Percentiles rank a stretch among this genome's conserved stretches.
Conservation (phyloP, 2,888 invertebrate species). For the Elmis aenea region DNA sequence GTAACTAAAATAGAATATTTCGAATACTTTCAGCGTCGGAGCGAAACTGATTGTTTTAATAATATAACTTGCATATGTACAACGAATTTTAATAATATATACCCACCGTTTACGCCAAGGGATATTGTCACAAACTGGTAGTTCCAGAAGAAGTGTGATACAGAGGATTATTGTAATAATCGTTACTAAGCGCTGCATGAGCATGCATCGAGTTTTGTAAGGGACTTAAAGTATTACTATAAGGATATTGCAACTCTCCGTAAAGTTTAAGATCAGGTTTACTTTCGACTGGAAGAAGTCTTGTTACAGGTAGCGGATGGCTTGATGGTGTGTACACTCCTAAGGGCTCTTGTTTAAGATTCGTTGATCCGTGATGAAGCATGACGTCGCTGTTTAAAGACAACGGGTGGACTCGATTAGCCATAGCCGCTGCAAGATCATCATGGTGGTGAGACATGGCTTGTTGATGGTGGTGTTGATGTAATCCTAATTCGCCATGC, state of each 20-base stretch:
- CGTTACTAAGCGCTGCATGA: slow-evolving; percentile 53
- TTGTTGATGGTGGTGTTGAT: slow-evolving; percentile 53
- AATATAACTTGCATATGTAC: too few species aligned
- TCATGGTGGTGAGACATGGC: slow-evolving; percentile 53
- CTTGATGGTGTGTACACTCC: slow-evolving; percentile 74
- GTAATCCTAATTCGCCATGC: slow-evolving; percentile 48
- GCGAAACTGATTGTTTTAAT: too few species aligned
- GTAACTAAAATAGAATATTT: too few species aligned
- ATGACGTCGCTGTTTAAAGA: slow-evolving; percentile 44
- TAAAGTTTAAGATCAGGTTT: slow-evolving; percentile 92
- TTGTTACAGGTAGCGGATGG: slow-evolving; percentile 93
- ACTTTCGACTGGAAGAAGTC: slow-evolving; percentile 81
- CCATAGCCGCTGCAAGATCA: slow-evolving; percentile 59
- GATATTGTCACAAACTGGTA: slow-evolving; percentile 90
- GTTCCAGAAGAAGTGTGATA: slow-evolving; percentile 67
- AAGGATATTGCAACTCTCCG: slow-evolving; percentile 67
- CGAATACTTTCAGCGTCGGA: too few species aligned
- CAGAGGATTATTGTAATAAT: slow-evolving; percentile 80
- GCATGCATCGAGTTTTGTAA: slow-evolving; percentile 57
- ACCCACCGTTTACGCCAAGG: slow-evolving; percentile 83
- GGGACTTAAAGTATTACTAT: slow-evolving; percentile 59
- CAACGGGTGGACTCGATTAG: slow-evolving; percentile 57
- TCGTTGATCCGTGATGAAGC: slow-evolving; percentile 46
- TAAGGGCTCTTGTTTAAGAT: slow-evolving; percentile 56
- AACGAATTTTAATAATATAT: too few species aligned